These are phyloP conservation scores for Laterallus jamaicensis DNA, from an alignment of 2,113 vertebrate species.

Conservation along the genomic window DNA sequence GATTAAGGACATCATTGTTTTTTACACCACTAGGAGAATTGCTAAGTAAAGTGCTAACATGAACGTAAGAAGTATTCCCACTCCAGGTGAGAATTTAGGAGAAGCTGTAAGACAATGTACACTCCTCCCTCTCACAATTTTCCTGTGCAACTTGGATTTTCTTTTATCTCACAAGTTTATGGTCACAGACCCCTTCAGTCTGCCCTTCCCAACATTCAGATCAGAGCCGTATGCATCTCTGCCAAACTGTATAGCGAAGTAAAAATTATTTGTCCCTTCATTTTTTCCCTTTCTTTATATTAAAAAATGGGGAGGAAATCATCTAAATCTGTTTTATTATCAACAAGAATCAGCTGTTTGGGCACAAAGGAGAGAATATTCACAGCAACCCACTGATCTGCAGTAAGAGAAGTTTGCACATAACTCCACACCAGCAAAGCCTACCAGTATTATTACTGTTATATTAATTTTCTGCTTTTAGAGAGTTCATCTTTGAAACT, in stretches of 20 bases:
- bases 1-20: neutral
- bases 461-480: neutral
- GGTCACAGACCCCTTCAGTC: neutral
- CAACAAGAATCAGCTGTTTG: neutral
- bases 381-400: neutral
- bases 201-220: neutral
- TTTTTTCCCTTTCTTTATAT: neutral
- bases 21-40: neutral
- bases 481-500: neutral
- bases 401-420: neutral
- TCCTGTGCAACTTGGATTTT: neutral
- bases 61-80: neutral
- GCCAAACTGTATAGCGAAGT: neutral
- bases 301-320: neutral
- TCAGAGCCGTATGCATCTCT: neutral
- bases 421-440: neutral
- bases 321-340: neutral
- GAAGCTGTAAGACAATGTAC: neutral
- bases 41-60: neutral
- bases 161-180: neutral
- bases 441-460: neutral
- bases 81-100: neutral
- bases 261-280: neutral
- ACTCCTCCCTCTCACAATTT: neutral
- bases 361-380: neutral